A percentile compares a stretch with the other conserved stretches of the same genome.
Evolutionary conservation across 2,113 vertebrate genomes (phyloP).

Genomic region (Colius striatus): DNA sequence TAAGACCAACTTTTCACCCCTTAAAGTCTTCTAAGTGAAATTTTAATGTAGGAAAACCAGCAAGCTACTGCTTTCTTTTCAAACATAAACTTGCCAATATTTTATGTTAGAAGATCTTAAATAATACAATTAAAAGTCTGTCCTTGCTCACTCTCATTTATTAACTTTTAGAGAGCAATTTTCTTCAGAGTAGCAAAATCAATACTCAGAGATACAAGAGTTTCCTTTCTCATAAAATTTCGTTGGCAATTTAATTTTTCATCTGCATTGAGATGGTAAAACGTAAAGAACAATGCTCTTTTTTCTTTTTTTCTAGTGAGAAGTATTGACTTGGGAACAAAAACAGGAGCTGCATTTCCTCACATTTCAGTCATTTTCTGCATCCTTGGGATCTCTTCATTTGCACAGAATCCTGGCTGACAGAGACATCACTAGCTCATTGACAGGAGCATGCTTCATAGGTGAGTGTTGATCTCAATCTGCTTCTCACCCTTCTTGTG

Average conservation of each 20-base stretch:
- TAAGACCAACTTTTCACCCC: neutral
- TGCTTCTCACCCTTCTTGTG: neutral
- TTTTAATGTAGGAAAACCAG: neutral
- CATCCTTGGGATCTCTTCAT: conserved; percentile 61
- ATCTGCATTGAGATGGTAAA: conserved; percentile 12
- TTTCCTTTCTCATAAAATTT: conserved; percentile 33
- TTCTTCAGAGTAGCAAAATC: conserved; percentile 39
- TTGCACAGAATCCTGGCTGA: conserved; percentile 50
- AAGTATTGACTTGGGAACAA: conserved; percentile 67
- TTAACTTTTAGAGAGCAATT: conserved; percentile 32
- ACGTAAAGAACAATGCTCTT: neutral
- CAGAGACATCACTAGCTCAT: conserved; percentile 68
- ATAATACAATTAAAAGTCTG: conserved; percentile 22
- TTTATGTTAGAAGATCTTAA: neutral
- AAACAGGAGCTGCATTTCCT: conserved; percentile 70
- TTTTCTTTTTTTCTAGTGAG: conserved; percentile 25
- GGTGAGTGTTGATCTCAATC: neutral
- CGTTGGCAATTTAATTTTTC: conserved; percentile 47
- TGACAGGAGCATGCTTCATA: conserved; percentile 39
- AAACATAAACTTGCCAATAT: neutral
- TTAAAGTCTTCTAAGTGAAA: neutral
- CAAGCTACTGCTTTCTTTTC: neutral
- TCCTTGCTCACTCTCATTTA: conserved; percentile 15
- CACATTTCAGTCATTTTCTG: conserved; percentile 69
- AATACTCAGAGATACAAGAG: conserved; percentile 37